Conservation (phyloP, 2,888 invertebrate genomes). For the Eueremaeus valkanovi region DNA sequence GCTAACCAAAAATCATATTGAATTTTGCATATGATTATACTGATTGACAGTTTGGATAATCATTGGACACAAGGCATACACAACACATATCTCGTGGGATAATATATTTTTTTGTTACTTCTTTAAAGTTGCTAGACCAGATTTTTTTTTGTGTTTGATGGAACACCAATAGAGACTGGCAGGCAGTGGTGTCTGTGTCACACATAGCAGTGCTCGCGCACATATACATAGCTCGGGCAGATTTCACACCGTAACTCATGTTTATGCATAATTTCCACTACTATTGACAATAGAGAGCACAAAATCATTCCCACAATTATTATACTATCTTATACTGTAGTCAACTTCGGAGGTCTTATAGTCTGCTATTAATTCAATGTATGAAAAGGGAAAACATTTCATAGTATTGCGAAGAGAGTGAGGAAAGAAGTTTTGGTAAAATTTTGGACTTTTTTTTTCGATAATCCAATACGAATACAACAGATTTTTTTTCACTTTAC, state of each 20-base stretch:
- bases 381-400: neutral
- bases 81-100: conserved; percentile 3
- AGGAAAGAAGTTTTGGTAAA: neutral
- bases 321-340: neutral
- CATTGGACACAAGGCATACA: no score
- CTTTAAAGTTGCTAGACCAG: no score
- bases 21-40: conserved; percentile 17
- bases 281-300: neutral
- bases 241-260: conserved; percentile 17
- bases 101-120: neutral
- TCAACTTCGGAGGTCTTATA: conserved; percentile 6
- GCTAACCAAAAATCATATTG: neutral
- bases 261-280: conserved; percentile 13
- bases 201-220: neutral
- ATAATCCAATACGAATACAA: no score
- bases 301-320: conserved; percentile 14
- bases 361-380: neutral
- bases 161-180: neutral
- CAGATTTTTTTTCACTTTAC: no score
- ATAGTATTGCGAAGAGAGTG: no score
- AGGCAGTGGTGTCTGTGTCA: no score
- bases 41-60: conserved; percentile 20
- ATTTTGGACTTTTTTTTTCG: neutral
- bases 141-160: no score
- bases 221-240: neutral